phyloP scores from a whole-genome alignment of 2,888 invertebrate species.

The Villa cingulata region DNA sequence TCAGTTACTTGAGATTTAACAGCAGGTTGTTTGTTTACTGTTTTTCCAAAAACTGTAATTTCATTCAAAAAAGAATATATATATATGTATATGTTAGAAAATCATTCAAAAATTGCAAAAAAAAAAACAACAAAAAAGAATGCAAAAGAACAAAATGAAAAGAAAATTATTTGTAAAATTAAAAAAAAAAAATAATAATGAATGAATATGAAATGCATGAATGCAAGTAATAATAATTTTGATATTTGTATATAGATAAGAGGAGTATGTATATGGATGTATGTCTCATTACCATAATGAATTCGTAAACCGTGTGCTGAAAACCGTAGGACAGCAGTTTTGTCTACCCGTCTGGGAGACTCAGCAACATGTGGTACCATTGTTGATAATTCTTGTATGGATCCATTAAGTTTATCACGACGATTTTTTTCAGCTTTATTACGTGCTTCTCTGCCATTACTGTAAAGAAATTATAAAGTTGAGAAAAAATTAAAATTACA shows the following conservation, averaged over 20 bases:
- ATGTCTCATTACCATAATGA: conserved; percentile 43
- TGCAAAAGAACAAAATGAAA: too few species aligned
- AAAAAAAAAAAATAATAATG: too few species aligned
- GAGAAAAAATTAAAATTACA: conserved; percentile 8
- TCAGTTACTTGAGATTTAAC: conserved; percentile 44
- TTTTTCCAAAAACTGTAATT: conserved; percentile 46
- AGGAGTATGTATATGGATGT: too few species aligned
- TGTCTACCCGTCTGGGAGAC: conserved; percentile 75
- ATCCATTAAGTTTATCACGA: conserved; percentile 74
- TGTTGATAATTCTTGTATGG: conserved; percentile 67
- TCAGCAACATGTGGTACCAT: conserved; percentile 73
- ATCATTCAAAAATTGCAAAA: too few species aligned
- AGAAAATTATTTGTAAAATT: too few species aligned
- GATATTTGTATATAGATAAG: background rate
- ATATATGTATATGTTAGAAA: too few species aligned
- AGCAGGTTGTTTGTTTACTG: conserved; percentile 33
- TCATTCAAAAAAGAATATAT: conserved; percentile 8
- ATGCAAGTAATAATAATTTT: too few species aligned
- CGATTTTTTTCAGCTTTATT: conserved; percentile 86
- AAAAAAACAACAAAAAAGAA: too few species aligned
- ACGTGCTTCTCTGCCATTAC: conserved; percentile 62
- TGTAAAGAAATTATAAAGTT: conserved; percentile 19
- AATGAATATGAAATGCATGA: too few species aligned
- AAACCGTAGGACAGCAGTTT: conserved; percentile 76
- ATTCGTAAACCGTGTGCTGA: conserved; percentile 75